phyloP scores from a whole-genome alignment of 2,797 vertebrate species.

The Myotis vivesi region DNA sequence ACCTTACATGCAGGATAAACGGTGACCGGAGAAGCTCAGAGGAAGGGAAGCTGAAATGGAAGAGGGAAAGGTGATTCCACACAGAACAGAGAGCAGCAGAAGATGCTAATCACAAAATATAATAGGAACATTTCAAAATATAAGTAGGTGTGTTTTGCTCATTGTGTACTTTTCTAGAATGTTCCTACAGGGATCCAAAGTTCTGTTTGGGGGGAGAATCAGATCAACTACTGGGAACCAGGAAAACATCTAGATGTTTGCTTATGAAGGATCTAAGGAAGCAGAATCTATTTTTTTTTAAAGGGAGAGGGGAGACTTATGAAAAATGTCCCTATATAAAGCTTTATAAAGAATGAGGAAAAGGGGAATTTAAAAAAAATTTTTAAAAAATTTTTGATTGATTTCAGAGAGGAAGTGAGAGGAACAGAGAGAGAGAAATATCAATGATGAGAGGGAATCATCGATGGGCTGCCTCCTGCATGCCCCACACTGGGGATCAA shows the following conservation, averaged over 20 bases:
- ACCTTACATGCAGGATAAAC: background rate
- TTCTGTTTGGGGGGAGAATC: background rate
- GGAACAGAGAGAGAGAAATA: too few relatives aligned
- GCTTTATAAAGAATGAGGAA: background rate
- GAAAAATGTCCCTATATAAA: conserved; percentile 7
- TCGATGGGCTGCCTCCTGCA: too few relatives aligned
- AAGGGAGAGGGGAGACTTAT: background rate
- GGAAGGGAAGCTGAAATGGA: background rate
- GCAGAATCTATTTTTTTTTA: background rate
- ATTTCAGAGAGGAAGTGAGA: too few relatives aligned
- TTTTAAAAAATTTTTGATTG: too few relatives aligned
- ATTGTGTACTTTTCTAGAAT: background rate
- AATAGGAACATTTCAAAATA: background rate
- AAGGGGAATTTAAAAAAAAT: background rate
- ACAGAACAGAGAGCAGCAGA: background rate
- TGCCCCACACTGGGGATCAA: too few relatives aligned
- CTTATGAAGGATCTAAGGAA: background rate
- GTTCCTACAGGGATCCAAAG: background rate
- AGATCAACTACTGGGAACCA: background rate
- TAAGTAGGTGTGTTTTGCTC: background rate
- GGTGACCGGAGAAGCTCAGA: background rate
- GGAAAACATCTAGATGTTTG: background rate
- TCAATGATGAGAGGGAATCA: too few relatives aligned
- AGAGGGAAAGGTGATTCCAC: background rate
- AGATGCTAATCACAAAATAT: background rate